A percentile compares a stretch with the other conserved stretches of the same genome.
Conservation (phyloP, 2,797 vertebrate species). For the Lagodon rhomboides region DNA sequence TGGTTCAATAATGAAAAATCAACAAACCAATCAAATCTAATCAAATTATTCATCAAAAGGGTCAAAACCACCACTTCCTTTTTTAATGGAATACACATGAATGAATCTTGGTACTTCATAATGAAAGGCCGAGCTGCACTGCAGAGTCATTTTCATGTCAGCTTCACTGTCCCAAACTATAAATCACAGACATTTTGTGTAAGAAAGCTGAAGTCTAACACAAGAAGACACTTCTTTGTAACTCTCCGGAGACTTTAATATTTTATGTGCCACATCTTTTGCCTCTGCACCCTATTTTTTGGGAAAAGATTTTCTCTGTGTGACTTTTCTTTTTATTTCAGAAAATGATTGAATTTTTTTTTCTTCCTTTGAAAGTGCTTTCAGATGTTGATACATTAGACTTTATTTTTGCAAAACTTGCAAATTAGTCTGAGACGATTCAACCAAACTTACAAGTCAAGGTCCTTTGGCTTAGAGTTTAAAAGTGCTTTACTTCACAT, state of each 20-base stretch:
- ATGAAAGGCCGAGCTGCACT: background rate
- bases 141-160: slow-evolving; percentile 25
- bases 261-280: slow-evolving; percentile 61
- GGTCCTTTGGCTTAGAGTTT: slow-evolving; percentile 2
- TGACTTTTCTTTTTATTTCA: slow-evolving; percentile 30
- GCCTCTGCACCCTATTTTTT: slow-evolving; percentile 23
- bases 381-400: slow-evolving; percentile 30
- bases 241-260: slow-evolving; percentile 55
- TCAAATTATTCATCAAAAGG: background rate
- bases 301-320: slow-evolving; percentile 14
- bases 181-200: slow-evolving; percentile 34
- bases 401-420: slow-evolving; percentile 23
- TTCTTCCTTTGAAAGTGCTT: slow-evolving; percentile 33
- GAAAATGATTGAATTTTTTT: slow-evolving; percentile 14
- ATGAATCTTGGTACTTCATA: background rate
- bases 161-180: slow-evolving; percentile 17
- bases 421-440: slow-evolving; percentile 34
- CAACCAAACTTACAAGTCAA: slow-evolving; percentile 13
- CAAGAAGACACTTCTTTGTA: slow-evolving; percentile 39
- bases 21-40: background rate
- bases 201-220: slow-evolving; percentile 38
- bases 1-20: slow-evolving; percentile 2
- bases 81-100: background rate
- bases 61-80: background rate
- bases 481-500: background rate